Evolutionary conservation across 1,140 invertebrate species (phyloP).

Genomic region (Brachionus sp.): DNA sequence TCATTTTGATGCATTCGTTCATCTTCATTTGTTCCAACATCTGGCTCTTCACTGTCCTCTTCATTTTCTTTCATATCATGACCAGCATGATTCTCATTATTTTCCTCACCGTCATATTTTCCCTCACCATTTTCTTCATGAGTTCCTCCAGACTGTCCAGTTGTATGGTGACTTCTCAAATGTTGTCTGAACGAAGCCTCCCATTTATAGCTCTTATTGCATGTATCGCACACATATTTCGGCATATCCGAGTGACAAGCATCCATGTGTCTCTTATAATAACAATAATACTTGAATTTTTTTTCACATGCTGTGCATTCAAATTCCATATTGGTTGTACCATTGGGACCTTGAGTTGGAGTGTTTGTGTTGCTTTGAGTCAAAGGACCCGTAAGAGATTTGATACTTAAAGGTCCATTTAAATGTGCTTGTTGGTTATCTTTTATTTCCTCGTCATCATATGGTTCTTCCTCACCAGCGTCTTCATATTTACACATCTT

Average conservation of each 20-base stretch:
- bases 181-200: conserved; percentile 41
- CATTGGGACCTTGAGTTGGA: neutral
- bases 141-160: neutral
- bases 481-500: neutral
- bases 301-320: conserved; percentile 39
- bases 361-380: conserved; percentile 29
- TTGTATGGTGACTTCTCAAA: conserved; percentile 31
- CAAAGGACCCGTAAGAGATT: conserved; percentile 12
- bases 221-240: conserved; percentile 40
- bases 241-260: conserved; percentile 43
- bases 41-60: conserved; percentile 30
- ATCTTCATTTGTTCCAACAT: conserved; percentile 30
- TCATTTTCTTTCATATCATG: conserved; percentile 20
- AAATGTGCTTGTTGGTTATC: neutral
- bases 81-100: neutral
- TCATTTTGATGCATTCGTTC: conserved; percentile 16
- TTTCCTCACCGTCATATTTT: neutral
- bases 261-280: conserved; percentile 44
- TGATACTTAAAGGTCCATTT: conserved; percentile 21
- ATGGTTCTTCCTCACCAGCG: conserved; percentile 10
- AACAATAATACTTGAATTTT: conserved; percentile 44
- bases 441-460: neutral
- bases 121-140: neutral
- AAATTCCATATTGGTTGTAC: conserved; percentile 19
- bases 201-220: conserved; percentile 45